phyloP scores from a whole-genome alignment of 2,797 vertebrate genomes.

The Ctenopoma multispine region DNA sequence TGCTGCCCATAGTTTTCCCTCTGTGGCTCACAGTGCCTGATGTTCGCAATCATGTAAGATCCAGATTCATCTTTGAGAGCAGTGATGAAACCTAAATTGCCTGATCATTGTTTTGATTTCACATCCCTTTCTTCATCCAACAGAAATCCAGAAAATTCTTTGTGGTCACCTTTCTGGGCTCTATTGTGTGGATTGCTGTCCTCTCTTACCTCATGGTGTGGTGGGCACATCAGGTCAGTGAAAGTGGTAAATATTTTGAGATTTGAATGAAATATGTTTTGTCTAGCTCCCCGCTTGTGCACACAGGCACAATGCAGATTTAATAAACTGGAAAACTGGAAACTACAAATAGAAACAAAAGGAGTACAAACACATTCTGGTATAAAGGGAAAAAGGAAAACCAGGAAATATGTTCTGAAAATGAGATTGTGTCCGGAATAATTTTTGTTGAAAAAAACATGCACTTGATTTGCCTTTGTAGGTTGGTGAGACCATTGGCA shows the following conservation, averaged over 20 bases:
- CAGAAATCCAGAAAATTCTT: slow-evolving; percentile 91
- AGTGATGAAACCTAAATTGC: neutral
- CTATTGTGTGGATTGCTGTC: slow-evolving; percentile 92
- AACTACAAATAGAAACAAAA: too few relatives aligned
- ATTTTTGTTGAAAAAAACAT: neutral
- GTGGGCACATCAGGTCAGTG: slow-evolving; percentile 97
- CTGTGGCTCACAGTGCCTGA: slow-evolving; percentile 96
- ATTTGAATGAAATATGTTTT: neutral
- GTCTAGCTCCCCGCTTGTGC: neutral
- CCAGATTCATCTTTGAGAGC: neutral
- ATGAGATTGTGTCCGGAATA: neutral
- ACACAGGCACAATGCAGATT: neutral
- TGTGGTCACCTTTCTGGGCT: slow-evolving; percentile 90
- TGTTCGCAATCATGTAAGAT: slow-evolving; percentile 90
- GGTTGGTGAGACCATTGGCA: slow-evolving; percentile 97
- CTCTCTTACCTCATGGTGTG: slow-evolving; percentile 99
- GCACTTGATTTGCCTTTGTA: slow-evolving; percentile 54
- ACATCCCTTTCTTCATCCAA: slow-evolving; percentile 32
- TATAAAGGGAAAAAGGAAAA: neutral
- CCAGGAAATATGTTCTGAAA: neutral
- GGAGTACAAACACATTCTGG: neutral
- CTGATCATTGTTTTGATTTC: neutral
- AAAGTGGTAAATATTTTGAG: neutral
- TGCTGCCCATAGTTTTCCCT: slow-evolving; percentile 93
- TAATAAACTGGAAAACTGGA: neutral